phyloP scores from a whole-genome alignment of 2,888 invertebrate species.

The Desoria tigrina region DNA sequence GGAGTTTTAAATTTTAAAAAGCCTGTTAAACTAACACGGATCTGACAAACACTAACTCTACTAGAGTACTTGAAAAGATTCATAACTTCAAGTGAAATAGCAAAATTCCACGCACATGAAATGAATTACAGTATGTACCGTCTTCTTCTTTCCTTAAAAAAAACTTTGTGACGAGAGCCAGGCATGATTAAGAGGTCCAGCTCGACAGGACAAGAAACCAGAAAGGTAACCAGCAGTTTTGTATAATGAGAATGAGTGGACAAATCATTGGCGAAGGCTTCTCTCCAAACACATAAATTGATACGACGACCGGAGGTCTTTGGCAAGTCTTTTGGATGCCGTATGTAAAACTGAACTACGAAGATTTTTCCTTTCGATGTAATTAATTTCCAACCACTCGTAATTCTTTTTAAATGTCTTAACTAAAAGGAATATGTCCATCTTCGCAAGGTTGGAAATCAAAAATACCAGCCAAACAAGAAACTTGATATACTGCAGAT shows the following conservation, averaged over 20 bases:
- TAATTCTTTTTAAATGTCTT: constrained; percentile 9
- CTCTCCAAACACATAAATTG: too few relatives aligned
- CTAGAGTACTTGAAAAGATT: too few relatives aligned
- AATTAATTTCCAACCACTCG: constrained; percentile 12
- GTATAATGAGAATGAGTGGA: not conserved
- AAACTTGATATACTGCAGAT: not conserved
- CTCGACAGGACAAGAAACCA: not conserved
- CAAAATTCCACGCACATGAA: too few relatives aligned
- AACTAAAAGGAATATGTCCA: too few relatives aligned
- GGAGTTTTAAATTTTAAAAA: too few relatives aligned
- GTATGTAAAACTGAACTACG: not conserved
- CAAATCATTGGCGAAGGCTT: not conserved
- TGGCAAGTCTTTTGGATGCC: not conserved
- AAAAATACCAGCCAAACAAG: not conserved
- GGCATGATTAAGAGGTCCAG: too few relatives aligned
- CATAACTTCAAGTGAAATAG: too few relatives aligned
- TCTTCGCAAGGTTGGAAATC: not conserved
- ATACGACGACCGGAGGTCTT: not conserved
- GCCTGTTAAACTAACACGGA: too few relatives aligned
- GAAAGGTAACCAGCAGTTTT: not conserved
- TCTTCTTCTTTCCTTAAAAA: too few relatives aligned
- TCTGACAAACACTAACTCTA: too few relatives aligned
- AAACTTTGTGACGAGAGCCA: too few relatives aligned
- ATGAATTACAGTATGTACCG: too few relatives aligned
- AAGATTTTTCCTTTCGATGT: not conserved